Percentiles rank a stretch among this genome's conserved stretches.
Evolutionary conservation across 2,797 vertebrate species (phyloP).

Genomic region (Gambelia wislizenii): DNA sequence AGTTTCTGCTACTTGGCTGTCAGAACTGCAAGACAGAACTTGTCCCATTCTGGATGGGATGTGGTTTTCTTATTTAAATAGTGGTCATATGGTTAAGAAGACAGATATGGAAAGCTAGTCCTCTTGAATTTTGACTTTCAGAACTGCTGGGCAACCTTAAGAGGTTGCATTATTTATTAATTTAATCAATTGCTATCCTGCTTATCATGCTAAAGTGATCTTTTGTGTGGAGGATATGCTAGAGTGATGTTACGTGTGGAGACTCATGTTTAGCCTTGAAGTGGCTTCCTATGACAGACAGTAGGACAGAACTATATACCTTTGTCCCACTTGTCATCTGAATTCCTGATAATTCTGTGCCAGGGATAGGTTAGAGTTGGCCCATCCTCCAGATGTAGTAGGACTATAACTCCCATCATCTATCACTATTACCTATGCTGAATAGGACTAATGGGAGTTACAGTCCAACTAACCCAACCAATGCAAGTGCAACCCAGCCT

Average conservation of each 20-base stretch:
- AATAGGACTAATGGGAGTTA: neutral
- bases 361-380: no score
- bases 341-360: neutral
- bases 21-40: neutral
- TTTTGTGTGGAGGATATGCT: neutral
- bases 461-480: neutral
- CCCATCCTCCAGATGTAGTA: neutral
- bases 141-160: neutral
- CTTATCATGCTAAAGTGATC: neutral
- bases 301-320: neutral
- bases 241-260: neutral
- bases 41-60: neutral
- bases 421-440: neutral
- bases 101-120: neutral
- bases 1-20: neutral
- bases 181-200: neutral
- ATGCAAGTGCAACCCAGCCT: neutral
- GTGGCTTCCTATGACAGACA: neutral
- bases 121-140: neutral
- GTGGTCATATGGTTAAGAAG: neutral
- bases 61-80: neutral
- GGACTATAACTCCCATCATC: no score
- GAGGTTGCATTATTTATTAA: neutral
- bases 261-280: neutral
- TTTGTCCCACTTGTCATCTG: neutral